Base-by-base conservation (phyloP, 2,888 invertebrate species). In the Macrosoma leucophasiata region DNA sequence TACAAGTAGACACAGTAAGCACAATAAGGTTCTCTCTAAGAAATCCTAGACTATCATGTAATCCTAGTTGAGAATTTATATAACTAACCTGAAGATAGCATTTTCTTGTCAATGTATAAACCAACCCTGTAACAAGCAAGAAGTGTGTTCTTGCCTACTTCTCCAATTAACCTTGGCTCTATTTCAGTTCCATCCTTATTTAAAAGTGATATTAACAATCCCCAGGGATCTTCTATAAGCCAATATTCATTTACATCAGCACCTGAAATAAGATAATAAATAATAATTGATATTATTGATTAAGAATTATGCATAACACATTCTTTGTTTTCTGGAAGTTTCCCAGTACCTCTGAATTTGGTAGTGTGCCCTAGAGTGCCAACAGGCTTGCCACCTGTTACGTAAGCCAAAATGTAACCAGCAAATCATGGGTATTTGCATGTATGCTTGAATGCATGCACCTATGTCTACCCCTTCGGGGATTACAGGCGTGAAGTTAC, bases 71-170 rank as follows among this genome's bases (percentile, higher is more conserved):
- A 17, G 4, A 4, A 13, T 24, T 20, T 23, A 19, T 9, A 30
- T 26, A 38, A 44, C 73, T 74, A 76, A 96, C 97, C 94, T 71
- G 91, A 86, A 26, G 96, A 95, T 32, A 97, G 75, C 52, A 95
- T 87, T 60, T 91, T 74, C 71, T 91, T 92, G 52, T 95, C 88
- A 4, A 89, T 86, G 71, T 97, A 99, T 7, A 99, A 79, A 1
- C 94, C 98, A 6, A 98, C 92, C 62, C 93, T 88, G 67, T 92
- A 97, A 33, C 92, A 89, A 0, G 96, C 91, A 17, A 96, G 77
- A 17, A 98, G 82, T 0, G 97, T 95, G 50, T 90, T 91, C 25
- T 81, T 85, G 4, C 93, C 98, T 2, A 90, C 86, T 44, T 94
- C 88, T 4, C 91, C 91, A 26, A 98, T 88, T 2, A 98, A 62